Evolutionary conservation across 2,888 invertebrate genomes (phyloP).

Genomic region (Calephelis perditalis): DNA sequence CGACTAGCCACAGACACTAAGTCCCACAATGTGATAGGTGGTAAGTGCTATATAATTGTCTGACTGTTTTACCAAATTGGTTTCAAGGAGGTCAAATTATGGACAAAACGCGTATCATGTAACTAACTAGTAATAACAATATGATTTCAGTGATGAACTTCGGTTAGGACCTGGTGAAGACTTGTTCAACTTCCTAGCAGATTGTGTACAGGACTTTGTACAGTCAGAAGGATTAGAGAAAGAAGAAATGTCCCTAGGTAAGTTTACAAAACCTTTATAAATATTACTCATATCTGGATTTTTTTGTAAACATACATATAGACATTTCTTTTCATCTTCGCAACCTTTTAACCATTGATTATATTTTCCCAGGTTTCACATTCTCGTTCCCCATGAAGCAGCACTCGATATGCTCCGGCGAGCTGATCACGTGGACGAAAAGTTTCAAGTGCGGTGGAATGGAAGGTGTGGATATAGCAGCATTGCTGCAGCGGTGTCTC

Average conservation of each 20-base stretch:
- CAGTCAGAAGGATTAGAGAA: constrained; percentile 77
- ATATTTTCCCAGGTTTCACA: constrained; percentile 82
- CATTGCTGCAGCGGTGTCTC: constrained; percentile 82
- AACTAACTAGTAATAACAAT: neutral
- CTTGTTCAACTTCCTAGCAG: constrained; percentile 86
- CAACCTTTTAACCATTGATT: neutral
- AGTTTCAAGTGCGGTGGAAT: constrained; percentile 87
- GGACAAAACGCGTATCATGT: neutral
- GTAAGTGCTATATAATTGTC: too few relatives aligned
- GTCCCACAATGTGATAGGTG: too few relatives aligned
- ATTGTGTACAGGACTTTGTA: constrained; percentile 85
- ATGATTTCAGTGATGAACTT: constrained; percentile 67
- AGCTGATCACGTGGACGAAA: constrained; percentile 91
- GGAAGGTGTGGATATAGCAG: constrained; percentile 82
- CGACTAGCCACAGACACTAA: too few relatives aligned
- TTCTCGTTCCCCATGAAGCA: constrained; percentile 92
- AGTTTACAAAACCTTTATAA: constrained; percentile 25
- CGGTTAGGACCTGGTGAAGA: constrained; percentile 80
- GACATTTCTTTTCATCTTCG: too few relatives aligned
- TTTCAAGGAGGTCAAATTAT: too few relatives aligned
- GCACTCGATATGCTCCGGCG: constrained; percentile 83
- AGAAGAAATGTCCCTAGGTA: constrained; percentile 82
- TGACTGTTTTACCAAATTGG: too few relatives aligned
- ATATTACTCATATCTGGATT: too few relatives aligned
- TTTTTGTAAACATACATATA: too few relatives aligned